These are phyloP conservation scores for Brachionus angularis DNA, from an alignment of 1,140 invertebrate species.

Conservation along the genomic window DNA sequence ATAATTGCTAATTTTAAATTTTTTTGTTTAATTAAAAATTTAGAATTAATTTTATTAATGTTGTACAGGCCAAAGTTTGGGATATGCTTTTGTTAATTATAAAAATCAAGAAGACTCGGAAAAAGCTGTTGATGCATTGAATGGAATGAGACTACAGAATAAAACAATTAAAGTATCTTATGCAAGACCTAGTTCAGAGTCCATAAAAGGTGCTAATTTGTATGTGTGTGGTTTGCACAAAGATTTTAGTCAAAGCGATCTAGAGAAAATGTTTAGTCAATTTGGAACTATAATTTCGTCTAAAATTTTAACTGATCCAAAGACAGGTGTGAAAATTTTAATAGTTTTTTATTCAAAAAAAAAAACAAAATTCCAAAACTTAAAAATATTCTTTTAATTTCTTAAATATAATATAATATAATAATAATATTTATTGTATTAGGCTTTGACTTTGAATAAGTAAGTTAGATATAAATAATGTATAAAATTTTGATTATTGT, in stretches of 20 bases:
- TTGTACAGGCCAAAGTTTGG: conserved; percentile 64
- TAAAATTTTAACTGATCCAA: conserved; percentile 94
- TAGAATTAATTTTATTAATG: no score
- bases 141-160: conserved; percentile 42
- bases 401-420: no score
- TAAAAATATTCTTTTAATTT: no score
- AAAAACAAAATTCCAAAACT: no score
- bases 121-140: conserved; percentile 16
- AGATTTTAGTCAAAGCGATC: conserved; percentile 91
- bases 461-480: no score
- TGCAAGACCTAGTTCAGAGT: conserved; percentile 94
- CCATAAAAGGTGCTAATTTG: conserved; percentile 96
- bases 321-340: conserved; percentile 69
- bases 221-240: conserved; percentile 98
- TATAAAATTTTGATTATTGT: no score
- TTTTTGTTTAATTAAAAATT: no score
- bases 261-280: conserved; percentile 89
- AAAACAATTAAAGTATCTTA: conserved; percentile 67
- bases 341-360: no score
- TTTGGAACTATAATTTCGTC: conserved; percentile 97
- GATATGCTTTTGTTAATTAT: conserved; percentile 44
- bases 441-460: no score
- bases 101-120: conserved; percentile 5
- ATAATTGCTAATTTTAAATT: no score
- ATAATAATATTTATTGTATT: no score